These are phyloP conservation scores for Metaphire vulgaris DNA, from an alignment of 1,140 invertebrate genomes.

Conservation along the genomic window DNA sequence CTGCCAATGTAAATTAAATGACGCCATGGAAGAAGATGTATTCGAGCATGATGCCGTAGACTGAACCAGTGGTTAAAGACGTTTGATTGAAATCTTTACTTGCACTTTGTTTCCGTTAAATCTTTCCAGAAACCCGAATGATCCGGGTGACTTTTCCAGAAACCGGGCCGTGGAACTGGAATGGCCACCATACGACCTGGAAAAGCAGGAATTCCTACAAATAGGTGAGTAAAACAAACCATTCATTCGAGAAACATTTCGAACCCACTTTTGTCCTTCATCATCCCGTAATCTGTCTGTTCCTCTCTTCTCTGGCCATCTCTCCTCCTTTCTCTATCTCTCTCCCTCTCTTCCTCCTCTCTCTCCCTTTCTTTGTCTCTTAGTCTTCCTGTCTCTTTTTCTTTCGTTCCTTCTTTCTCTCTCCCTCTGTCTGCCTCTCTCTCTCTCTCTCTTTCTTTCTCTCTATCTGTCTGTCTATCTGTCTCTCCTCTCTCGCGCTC, in stretches of 20 bases:
- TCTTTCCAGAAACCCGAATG: neutral
- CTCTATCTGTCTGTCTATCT: neutral
- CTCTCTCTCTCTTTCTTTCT: neutral
- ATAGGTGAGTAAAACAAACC: constrained; percentile 67
- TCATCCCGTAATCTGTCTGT: neutral
- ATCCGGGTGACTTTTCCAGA: neutral
- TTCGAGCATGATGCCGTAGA: too few relatives aligned
- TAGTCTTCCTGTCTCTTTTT: neutral
- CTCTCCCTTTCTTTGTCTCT: neutral
- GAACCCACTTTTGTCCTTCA: too few relatives aligned
- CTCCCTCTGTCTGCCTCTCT: neutral
- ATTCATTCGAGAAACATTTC: constrained; percentile 19
- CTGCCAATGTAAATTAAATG: too few relatives aligned
- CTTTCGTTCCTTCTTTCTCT: neutral
- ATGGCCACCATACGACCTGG: constrained; percentile 84
- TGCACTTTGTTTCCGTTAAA: too few relatives aligned
- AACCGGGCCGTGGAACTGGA: constrained; percentile 56
- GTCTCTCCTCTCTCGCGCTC: neutral
- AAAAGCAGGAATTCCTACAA: constrained; percentile 83
- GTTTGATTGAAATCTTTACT: too few relatives aligned
- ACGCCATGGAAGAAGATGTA: too few relatives aligned
- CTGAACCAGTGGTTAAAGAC: too few relatives aligned
- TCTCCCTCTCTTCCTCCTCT: neutral
- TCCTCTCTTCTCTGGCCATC: neutral
- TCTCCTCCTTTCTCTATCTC: neutral